Conservation (phyloP, 2,888 invertebrate genomes). For the Parnassius apollo region DNA sequence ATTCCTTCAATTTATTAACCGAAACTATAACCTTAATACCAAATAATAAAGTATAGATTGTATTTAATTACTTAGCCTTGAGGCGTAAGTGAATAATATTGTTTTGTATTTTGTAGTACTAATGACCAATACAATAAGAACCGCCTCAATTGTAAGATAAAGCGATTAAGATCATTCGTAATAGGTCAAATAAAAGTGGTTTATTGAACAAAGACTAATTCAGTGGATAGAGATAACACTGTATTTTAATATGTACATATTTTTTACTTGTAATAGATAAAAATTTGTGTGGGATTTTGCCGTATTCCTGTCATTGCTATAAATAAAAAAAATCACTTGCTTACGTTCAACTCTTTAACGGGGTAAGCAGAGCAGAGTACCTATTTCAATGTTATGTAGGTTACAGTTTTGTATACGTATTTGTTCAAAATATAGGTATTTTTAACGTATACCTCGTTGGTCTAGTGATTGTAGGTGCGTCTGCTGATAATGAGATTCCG, state of each 20-base stretch:
- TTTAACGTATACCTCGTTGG: too few species aligned
- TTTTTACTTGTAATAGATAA: constrained; percentile 2
- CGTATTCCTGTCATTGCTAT: too few species aligned
- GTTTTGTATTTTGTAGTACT: neutral
- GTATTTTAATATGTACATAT: neutral
- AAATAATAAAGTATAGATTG: neutral
- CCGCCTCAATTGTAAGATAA: neutral
- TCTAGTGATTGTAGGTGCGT: too few species aligned
- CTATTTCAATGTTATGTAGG: too few species aligned
- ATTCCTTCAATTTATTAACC: neutral
- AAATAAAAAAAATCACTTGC: too few species aligned
- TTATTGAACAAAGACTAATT: constrained; percentile 8
- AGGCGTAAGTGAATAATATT: neutral
- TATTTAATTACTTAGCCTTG: neutral
- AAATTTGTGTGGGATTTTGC: neutral
- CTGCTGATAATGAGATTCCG: too few species aligned
- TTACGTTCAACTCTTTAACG: too few species aligned
- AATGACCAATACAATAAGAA: neutral
- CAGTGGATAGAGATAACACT: too few species aligned
- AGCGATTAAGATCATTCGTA: neutral
- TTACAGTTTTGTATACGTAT: too few species aligned
- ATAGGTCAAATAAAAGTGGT: constrained; percentile 4
- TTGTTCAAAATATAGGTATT: too few species aligned
- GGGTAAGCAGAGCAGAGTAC: too few species aligned
- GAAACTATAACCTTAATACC: neutral